These are phyloP conservation scores for Scotopteryx bipunctaria DNA, from an alignment of 2,888 invertebrate genomes.

Conservation along the genomic window DNA sequence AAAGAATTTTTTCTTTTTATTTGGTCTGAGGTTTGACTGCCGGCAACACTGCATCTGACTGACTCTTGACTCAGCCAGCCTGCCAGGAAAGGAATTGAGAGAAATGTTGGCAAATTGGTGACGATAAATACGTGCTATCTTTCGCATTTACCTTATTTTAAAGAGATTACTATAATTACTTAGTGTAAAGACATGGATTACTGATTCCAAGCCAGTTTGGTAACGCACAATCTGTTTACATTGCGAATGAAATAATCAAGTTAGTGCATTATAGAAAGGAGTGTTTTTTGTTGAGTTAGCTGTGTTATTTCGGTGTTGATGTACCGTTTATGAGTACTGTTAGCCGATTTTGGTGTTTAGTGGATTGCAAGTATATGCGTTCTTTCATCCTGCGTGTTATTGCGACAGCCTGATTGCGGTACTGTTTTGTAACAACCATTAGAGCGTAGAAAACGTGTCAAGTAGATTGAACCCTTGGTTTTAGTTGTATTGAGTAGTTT, in stretches of 20 bases:
- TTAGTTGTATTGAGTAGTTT: slow-evolving; percentile 46
- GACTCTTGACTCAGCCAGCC: slow-evolving; percentile 69
- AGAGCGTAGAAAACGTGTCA: slow-evolving; percentile 81
- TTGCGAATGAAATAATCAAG: slow-evolving; percentile 67
- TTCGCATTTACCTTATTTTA: slow-evolving; percentile 53
- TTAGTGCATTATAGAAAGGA: slow-evolving; percentile 63
- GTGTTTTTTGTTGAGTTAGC: slow-evolving; percentile 62
- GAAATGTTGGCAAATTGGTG: slow-evolving; percentile 78
- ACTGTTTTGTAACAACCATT: slow-evolving; percentile 77
- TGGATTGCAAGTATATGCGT: slow-evolving; percentile 29
- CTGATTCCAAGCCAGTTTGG: slow-evolving; percentile 45
- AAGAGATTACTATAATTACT: slow-evolving; percentile 40
- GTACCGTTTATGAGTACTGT: slow-evolving; percentile 62
- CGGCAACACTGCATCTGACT: too few relatives aligned
- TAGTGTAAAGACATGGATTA: slow-evolving; percentile 41
- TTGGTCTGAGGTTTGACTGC: too few relatives aligned
- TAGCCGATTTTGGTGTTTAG: slow-evolving; percentile 49
- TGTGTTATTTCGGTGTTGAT: slow-evolving; percentile 58
- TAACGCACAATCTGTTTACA: slow-evolving; percentile 72
- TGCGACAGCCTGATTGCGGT: slow-evolving; percentile 59
- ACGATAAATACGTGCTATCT: slow-evolving; percentile 70
- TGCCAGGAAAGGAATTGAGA: slow-evolving; percentile 67
- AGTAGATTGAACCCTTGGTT: slow-evolving; percentile 56
- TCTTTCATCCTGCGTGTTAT: slow-evolving; percentile 39
- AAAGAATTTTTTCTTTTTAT: too few relatives aligned